phyloP scores from a whole-genome alignment of 2,113 vertebrate genomes.

The Cairina moschata region DNA sequence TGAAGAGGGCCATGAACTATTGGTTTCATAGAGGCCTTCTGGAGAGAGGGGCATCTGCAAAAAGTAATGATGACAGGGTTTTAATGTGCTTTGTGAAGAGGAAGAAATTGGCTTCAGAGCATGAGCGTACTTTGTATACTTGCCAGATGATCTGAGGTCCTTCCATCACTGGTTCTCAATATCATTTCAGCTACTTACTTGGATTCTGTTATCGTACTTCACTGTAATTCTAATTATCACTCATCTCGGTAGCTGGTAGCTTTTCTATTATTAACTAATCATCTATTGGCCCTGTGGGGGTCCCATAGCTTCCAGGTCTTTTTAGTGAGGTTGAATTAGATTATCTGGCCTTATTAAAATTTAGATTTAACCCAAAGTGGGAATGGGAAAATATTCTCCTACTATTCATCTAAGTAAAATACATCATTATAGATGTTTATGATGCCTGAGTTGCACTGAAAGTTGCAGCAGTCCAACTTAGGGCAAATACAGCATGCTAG shows the following conservation, averaged over 20 bases:
- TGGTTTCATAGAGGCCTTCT: neutral
- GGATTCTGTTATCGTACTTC: constrained; percentile 32
- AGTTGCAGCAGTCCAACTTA: neutral
- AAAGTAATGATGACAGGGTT: neutral
- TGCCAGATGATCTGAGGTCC: neutral
- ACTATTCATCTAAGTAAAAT: constrained; percentile 4
- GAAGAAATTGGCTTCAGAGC: neutral
- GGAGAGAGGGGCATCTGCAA: neutral
- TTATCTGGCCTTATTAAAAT: constrained; percentile 64
- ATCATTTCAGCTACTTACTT: neutral
- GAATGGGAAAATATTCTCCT: constrained; percentile 5
- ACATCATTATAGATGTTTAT: neutral
- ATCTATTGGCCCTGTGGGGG: constrained; percentile 34
- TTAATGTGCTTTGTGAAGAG: neutral
- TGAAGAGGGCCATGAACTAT: neutral
- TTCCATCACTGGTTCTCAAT: neutral
- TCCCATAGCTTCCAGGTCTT: constrained; percentile 33
- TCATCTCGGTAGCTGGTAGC: constrained; percentile 30
- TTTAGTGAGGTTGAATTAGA: constrained; percentile 56
- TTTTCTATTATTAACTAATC: constrained; percentile 72
- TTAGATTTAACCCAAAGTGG: constrained; percentile 36
- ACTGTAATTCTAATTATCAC: constrained; percentile 62
- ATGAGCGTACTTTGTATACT: neutral
- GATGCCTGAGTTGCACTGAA: neutral
- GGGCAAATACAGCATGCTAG: neutral